Conservation (phyloP, 2,888 invertebrate species). For the Eudasyphora cyanicolor region DNA sequence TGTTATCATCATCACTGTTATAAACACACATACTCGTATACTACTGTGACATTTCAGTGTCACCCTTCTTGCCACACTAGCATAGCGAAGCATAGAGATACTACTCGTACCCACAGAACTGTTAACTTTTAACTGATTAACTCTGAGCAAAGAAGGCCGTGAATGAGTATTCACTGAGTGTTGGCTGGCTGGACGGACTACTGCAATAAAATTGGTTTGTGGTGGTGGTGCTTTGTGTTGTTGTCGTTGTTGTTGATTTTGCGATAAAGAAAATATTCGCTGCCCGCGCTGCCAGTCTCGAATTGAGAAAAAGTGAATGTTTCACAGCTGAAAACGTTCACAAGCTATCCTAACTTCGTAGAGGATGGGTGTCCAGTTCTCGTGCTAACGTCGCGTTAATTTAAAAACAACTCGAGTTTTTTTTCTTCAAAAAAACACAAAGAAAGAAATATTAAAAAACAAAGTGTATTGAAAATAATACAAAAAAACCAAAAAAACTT, state of each 20-base stretch:
- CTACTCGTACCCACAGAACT: not conserved
- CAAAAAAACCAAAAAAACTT: slow-evolving; percentile 10
- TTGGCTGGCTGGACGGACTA: too few relatives aligned
- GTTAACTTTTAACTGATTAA: slow-evolving; percentile 9
- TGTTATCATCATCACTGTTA: not conserved
- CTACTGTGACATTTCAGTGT: not conserved
- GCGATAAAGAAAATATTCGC: slow-evolving; percentile 76
- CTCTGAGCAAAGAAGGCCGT: not conserved
- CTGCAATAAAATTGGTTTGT: slow-evolving; percentile 2
- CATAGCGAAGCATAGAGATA: not conserved
- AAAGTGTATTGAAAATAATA: slow-evolving; percentile 10
- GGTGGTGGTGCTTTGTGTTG: not conserved
- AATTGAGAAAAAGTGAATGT: slow-evolving; percentile 75
- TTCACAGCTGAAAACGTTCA: slow-evolving; percentile 73
- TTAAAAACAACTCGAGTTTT: slow-evolving; percentile 43
- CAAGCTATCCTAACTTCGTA: slow-evolving; percentile 76
- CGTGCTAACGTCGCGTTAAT: slow-evolving; percentile 63
- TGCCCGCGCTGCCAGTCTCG: slow-evolving; percentile 29
- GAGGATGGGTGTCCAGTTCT: slow-evolving; percentile 74
- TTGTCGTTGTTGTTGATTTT: slow-evolving; percentile 60
- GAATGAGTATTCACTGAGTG: not conserved
- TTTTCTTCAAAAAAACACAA: slow-evolving; percentile 55
- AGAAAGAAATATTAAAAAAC: slow-evolving; percentile 33
- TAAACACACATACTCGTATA: slow-evolving; percentile 4
- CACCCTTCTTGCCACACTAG: not conserved